Evolutionary conservation across 2,888 invertebrate genomes (phyloP), one percentile per base, ranked within the genome.

Genomic region (Galeruca laticollis): DNA sequence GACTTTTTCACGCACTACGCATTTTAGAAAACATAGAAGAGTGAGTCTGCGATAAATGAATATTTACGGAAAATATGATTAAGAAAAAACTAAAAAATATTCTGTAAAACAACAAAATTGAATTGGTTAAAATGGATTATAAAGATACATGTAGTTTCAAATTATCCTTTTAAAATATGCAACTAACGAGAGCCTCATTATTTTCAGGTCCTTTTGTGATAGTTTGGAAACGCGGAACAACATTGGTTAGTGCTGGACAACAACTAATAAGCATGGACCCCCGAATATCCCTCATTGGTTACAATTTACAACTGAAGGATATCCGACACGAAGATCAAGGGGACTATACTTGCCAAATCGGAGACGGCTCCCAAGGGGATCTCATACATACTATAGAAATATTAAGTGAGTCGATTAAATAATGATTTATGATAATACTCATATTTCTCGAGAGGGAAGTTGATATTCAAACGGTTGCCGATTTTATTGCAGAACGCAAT

Each of bases 351-450:
- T 89, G 89, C 79, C 88, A 88, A 78, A 86, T 89, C 59, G 87
- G 88, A 35, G 88, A 88, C 69, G 87, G 87, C 21, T 85, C 86
- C n/a, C 86, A 86, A 65, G 85, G 87, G 26, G 88, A 88, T 76
- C 86, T 88, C 69, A 87, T 87, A 21, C 88, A 88, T 81, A 87
- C 87, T n/a, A 86, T 89, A 37, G 88, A 88, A 80, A 88, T 89
- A 73, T 80, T 88, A 52, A 88, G 89, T 86, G 76, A 85, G 86
- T 84, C 11, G 31, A 62, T 37, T 62, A 31, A n/a, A 40, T 31
- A 10, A 52, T 62, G 52, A n/a, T 62, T 66, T 59, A 15, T 51
- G 26, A 54, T 13, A n/a, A 1, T 11, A 40, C n/a, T 40, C 40
- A 2, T 40, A 40, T n/a, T 13, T 40, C 3, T 13, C 40, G n/a